These are phyloP conservation scores for Suillia variegata DNA, from an alignment of 2,888 invertebrate species.

Conservation along the genomic window DNA sequence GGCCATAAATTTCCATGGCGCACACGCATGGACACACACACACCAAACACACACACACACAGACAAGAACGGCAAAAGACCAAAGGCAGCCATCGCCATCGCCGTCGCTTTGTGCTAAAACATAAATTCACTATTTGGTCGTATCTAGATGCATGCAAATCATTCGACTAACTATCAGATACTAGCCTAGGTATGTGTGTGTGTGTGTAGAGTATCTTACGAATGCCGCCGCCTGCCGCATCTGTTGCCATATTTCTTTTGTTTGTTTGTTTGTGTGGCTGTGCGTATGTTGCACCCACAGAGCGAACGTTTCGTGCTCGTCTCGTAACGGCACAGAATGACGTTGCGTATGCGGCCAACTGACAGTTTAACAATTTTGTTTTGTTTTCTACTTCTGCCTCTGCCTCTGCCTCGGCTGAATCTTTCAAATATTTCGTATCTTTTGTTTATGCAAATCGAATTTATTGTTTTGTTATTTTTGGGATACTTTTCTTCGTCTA, in stretches of 20 bases:
- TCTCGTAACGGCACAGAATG: conserved; percentile 25
- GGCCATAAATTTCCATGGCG: conserved; percentile 1
- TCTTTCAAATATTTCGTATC: background rate
- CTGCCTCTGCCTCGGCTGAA: no score
- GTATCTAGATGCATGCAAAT: background rate
- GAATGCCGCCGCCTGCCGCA: conserved; percentile 30
- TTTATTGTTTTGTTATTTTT: conserved; percentile 21
- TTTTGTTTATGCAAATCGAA: conserved; percentile 34
- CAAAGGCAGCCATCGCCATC: no score
- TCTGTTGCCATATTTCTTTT: conserved; percentile 50
- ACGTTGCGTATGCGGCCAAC: background rate
- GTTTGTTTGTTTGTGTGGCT: no score
- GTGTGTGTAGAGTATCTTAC: no score
- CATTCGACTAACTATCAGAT: no score
- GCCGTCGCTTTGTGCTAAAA: conserved; percentile 19
- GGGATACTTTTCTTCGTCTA: background rate
- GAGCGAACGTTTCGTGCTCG: conserved; percentile 20
- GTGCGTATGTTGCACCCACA: background rate
- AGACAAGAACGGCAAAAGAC: background rate
- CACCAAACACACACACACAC: background rate
- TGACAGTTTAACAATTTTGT: conserved; percentile 45
- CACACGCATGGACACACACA: background rate
- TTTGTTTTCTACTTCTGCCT: conserved; percentile 6
- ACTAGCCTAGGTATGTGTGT: no score
- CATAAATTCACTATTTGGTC: conserved; percentile 45